phyloP scores from a whole-genome alignment of 2,888 invertebrate genomes.

The Siphonodentalium dalli region DNA sequence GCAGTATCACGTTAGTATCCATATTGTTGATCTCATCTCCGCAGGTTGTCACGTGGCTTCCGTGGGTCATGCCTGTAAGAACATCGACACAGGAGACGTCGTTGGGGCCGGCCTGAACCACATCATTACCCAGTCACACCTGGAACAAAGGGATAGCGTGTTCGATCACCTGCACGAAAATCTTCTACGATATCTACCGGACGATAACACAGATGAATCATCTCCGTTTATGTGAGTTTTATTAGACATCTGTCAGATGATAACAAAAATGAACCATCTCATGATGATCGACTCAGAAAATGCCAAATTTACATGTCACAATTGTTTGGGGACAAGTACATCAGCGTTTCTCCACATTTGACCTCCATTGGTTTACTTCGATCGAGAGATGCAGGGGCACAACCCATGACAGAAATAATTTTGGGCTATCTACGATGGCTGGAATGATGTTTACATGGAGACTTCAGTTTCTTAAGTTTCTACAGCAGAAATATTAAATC shows the following conservation, averaged over 20 bases:
- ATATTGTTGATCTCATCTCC: not conserved
- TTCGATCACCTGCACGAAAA: conserved; percentile 52
- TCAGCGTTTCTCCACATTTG: too few relatives aligned
- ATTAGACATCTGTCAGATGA: not conserved
- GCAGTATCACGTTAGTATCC: not conserved
- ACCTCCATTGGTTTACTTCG: too few relatives aligned
- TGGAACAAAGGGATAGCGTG: conserved; percentile 48
- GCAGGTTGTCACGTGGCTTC: conserved; percentile 18
- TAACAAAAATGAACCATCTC: not conserved
- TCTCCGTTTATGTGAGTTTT: not conserved
- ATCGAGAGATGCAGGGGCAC: too few relatives aligned
- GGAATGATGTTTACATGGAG: too few relatives aligned
- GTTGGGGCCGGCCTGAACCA: conserved; percentile 53
- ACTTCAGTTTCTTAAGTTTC: too few relatives aligned
- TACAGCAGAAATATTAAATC: too few relatives aligned
- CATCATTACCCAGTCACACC: conserved; percentile 43
- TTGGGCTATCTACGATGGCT: too few relatives aligned
- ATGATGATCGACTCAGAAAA: not conserved
- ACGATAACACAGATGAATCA: conserved; percentile 31
- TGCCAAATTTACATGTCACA: not conserved
- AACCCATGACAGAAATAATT: too few relatives aligned
- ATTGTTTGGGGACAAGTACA: not conserved
- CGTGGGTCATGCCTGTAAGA: conserved; percentile 36
- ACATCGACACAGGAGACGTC: conserved; percentile 52
- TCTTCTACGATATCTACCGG: conserved; percentile 42